phyloP scores from a whole-genome alignment of 2,888 invertebrate species.

The Cerastoderma edule region DNA sequence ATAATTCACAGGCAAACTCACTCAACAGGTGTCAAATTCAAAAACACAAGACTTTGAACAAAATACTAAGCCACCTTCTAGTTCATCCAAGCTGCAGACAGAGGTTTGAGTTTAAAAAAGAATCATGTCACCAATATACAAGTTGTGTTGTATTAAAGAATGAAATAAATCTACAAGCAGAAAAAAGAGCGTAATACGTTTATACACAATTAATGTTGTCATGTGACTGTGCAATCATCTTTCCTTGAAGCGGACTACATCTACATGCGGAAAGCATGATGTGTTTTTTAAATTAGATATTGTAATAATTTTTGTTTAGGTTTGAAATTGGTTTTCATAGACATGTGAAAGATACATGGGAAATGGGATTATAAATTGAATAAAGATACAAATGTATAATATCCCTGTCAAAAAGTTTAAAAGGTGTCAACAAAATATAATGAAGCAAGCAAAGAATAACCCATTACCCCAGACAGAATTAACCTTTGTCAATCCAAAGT shows the following conservation, averaged over 20 bases:
- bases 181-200: slow-evolving; percentile 65
- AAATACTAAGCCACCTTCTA: slow-evolving; percentile 23
- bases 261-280: slow-evolving; percentile 82
- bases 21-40: too few relatives aligned
- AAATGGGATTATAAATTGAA: slow-evolving; percentile 17
- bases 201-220: slow-evolving; percentile 73
- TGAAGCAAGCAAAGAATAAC: slow-evolving; percentile 24
- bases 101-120: slow-evolving; percentile 46
- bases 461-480: too few relatives aligned
- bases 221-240: slow-evolving; percentile 83
- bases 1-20: too few relatives aligned
- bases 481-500: too few relatives aligned
- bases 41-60: too few relatives aligned
- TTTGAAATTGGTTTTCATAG: slow-evolving; percentile 17
- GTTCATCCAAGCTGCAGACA: slow-evolving; percentile 42
- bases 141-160: slow-evolving; percentile 63
- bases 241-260: slow-evolving; percentile 80
- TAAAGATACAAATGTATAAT: slow-evolving; percentile 13
- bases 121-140: slow-evolving; percentile 64
- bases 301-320: background rate
- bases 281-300: slow-evolving; percentile 40
- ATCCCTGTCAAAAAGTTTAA: slow-evolving; percentile 11
- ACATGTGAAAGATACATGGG: slow-evolving; percentile 26
- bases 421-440: slow-evolving; percentile 25
- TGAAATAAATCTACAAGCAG: slow-evolving; percentile 67